Evolutionary conservation across 2,888 invertebrate species (phyloP), one percentile per base, ranked within the genome.

Genomic region (Chouioia cunea): DNA sequence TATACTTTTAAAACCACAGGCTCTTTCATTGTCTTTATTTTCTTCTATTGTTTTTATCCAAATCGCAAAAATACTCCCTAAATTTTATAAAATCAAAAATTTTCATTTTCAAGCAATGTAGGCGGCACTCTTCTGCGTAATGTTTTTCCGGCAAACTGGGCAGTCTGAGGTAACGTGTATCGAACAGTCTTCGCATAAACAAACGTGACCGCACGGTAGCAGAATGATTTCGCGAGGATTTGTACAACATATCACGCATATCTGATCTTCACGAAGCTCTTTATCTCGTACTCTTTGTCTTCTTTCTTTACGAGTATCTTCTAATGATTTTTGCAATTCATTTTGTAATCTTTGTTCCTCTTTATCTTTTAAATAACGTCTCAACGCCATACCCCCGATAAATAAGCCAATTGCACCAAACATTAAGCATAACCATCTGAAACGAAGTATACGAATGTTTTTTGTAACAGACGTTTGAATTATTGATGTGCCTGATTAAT

Each of bases 161-260:
- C 97, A 97, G 62, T 85, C 85, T 57, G 12, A 10, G 16, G 86
- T 87, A 70, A 96, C 92, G 80, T 90, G 90, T 74, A 91, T 90
- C 1, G 88, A 84, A 83, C 97, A 97, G 83, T 96, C 94, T 83
- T 93, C 93, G 82, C 97, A 97, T 36, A 96, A 86, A 79, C 96
- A 96, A 6, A 96, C 93, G 83, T 97, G 97, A 0, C 96, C 96
- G 85, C 97, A 97, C 0, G 96, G 94, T 73, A 97, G 85, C 65
- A 96, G 86, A 77, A 96, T 93, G 50, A 95, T 92, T 91, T 96
- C 95, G 79, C 94, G 92, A 0, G 94, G 94, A 87, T 95, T 94
- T 69, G 89, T 90, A 47, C 92, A 88, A 85, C 97, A 97, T n/a
- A 96, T 93, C 22, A 96, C 93, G 81, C 96, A 97, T 12, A 91